These are phyloP conservation scores for Knipowitschia caucasica DNA, from an alignment of 2,797 vertebrate genomes.

Conservation along the genomic window DNA sequence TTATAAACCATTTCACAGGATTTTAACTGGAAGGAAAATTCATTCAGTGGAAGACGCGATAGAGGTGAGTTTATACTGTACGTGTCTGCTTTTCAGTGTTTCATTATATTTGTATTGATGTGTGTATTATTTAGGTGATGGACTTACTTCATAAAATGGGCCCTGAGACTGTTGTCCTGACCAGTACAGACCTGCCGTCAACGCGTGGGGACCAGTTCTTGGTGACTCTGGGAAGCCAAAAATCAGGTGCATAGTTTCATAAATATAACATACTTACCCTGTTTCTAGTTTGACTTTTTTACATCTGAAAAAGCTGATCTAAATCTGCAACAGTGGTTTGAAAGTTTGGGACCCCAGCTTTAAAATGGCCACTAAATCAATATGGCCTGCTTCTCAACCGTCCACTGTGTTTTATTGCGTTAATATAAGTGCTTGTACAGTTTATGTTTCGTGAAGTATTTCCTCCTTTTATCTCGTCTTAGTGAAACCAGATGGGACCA, in stretches of 20 bases:
- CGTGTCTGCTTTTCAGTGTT: not conserved
- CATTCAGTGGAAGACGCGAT: constrained; percentile 85
- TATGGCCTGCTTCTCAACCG: too few species aligned
- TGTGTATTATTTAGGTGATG: constrained; percentile 81
- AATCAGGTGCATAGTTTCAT: constrained; percentile 67
- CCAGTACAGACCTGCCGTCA: constrained; percentile 89
- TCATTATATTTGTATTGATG: constrained; percentile 1
- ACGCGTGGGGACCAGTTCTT: constrained; percentile 81
- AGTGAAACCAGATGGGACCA: constrained; percentile 83
- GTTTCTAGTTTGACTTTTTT: not conserved
- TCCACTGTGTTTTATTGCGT: too few species aligned
- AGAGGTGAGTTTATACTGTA: constrained; percentile 68
- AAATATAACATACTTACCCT: not conserved
- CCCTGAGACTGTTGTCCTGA: constrained; percentile 93
- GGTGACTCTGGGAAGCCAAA: constrained; percentile 90
- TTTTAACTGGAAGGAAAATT: constrained; percentile 89
- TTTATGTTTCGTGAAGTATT: not conserved
- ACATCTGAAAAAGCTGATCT: not conserved
- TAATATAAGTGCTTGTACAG: too few species aligned
- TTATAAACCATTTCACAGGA: constrained; percentile 59
- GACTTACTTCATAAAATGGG: constrained; percentile 92
- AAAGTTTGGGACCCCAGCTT: too few species aligned
- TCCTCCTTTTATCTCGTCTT: constrained; percentile 15
- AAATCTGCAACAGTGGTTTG: too few species aligned
- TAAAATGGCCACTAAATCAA: too few species aligned